Conservation (phyloP, 2,113 vertebrate genomes). For the Phylloscopus trochilus region DNA sequence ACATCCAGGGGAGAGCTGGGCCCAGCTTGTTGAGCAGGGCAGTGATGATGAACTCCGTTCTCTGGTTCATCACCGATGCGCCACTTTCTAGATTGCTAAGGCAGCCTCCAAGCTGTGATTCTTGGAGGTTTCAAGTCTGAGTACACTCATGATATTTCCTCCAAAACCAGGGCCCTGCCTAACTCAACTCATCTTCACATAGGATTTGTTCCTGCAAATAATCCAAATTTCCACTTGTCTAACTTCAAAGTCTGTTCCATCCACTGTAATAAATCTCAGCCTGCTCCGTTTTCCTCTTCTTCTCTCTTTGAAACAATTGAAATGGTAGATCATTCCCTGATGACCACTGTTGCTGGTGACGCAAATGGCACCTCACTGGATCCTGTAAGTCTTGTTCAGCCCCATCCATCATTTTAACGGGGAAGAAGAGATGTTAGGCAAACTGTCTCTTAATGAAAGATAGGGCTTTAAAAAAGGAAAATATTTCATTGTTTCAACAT, state of each 20-base stretch:
- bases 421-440: constrained; percentile 21
- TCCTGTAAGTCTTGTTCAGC: background rate
- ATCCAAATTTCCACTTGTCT: constrained; percentile 1
- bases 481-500: background rate
- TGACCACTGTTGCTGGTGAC: background rate
- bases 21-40: background rate
- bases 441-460: constrained; percentile 36
- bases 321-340: background rate
- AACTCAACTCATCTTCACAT: background rate
- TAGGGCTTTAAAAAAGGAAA: constrained; percentile 4
- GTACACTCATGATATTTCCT: background rate
- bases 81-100: background rate
- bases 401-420: background rate
- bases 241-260: background rate
- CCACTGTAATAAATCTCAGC: background rate
- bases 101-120: background rate
- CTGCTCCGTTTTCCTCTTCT: background rate
- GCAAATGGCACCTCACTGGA: constrained; percentile 1
- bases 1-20: background rate
- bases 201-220: background rate
- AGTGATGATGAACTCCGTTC: background rate
- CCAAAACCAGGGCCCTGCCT: background rate
- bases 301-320: background rate
- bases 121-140: background rate
- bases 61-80: background rate